Base-by-base conservation (phyloP, 2,113 vertebrate species). In the Ceuthmochares aereus region DNA sequence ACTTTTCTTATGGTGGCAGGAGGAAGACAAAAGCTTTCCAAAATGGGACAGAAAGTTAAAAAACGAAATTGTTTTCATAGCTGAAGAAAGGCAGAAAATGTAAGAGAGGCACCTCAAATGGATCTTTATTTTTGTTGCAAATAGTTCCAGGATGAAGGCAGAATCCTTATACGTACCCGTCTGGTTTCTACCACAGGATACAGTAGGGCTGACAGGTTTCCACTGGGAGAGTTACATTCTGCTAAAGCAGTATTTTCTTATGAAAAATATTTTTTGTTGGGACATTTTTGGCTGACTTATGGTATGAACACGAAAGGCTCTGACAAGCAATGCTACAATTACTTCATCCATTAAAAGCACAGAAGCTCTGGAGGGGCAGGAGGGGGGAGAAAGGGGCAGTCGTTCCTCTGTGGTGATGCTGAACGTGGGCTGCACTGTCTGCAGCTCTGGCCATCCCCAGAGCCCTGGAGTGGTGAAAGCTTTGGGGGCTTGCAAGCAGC, bases 231-330 rank as follows among this genome's bases (percentile, higher is more conserved):
- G 59, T 47, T 85, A 69, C 54, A 30, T 83, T 89, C 74, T 80
- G 42, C 85, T 51, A 85, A 69, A 83, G 20, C 58, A 79, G 54
- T 58, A 55, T 87, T 89, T 97, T 91, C 77, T 79, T 49, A 75
- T 49, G 91, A 86, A 93, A 97, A 94, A 79, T 52, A 34, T 60
- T 84, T 91, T 81, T 78, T 58, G 15, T 42, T 40, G 37, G 78
- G 80, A 87, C 34, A 43, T 27, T 87, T 94, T 47, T 77, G 72
- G 51, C 70, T 58, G 80, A 79, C 49, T 91, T 82, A 77, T 0
- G 27, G 25, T 83, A 78, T 1, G 22, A 80, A 22, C 4, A 0
- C 6, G 63, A 70, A 84, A 73, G 37, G 27, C 76, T 83, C 78
- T 86, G 92, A 78, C 34, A 79, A 40, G 92, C 72, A 10, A 3